Conservation (phyloP, 2,888 invertebrate genomes). For the Altica lythri region DNA sequence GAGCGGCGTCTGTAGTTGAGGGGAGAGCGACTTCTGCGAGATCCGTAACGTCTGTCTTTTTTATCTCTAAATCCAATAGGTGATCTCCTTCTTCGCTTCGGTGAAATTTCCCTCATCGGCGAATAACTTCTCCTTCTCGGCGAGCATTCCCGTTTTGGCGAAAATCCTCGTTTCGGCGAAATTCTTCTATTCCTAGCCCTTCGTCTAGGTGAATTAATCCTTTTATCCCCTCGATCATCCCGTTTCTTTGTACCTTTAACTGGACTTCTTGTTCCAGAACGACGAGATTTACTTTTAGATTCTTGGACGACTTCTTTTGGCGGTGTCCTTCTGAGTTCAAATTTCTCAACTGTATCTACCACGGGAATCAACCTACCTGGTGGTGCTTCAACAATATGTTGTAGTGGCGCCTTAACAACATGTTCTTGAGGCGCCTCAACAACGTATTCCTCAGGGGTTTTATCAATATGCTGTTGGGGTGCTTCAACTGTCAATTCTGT, state of each 20-base stretch:
- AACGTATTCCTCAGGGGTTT: slow-evolving; percentile 1
- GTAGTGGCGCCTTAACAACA: too few species aligned
- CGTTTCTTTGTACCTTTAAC: slow-evolving; percentile 7
- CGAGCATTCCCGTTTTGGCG: slow-evolving; percentile 25
- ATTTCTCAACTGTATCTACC: too few species aligned
- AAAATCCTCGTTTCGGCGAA: too few species aligned
- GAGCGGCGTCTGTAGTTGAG: too few species aligned
- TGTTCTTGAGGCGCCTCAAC: too few species aligned
- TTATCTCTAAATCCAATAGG: slow-evolving; percentile 9
- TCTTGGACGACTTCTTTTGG: too few species aligned
- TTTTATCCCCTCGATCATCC: slow-evolving; percentile 17
- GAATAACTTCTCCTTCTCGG: slow-evolving; percentile 22
- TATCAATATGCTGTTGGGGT: neutral
- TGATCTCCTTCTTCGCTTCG: slow-evolving; percentile 26
- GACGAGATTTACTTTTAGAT: too few species aligned
- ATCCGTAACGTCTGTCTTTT: slow-evolving; percentile 18
- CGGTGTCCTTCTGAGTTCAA: too few species aligned
- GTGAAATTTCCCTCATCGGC: slow-evolving; percentile 29
- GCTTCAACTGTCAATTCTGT: neutral
- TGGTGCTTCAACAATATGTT: neutral
- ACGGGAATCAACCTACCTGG: too few species aligned
- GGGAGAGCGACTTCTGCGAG: slow-evolving; percentile 18
- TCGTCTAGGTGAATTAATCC: slow-evolving; percentile 26
- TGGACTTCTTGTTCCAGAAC: neutral
- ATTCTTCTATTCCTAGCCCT: slow-evolving; percentile 22